Conservation (phyloP, 2,113 vertebrate genomes). For the Tupaia chinensis region DNA sequence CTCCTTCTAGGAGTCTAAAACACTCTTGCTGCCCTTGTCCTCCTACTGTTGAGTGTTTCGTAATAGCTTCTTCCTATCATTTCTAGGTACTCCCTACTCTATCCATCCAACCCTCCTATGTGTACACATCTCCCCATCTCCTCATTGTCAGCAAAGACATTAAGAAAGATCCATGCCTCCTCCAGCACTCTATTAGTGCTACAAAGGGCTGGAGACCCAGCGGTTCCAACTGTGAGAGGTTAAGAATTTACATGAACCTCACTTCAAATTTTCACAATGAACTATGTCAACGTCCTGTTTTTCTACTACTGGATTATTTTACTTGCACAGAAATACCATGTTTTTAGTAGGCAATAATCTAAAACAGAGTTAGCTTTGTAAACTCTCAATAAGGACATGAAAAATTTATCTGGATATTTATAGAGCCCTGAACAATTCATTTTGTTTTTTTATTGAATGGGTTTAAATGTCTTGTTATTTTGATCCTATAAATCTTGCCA, state of each 20-base stretch:
- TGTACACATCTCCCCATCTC: not conserved
- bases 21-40: not conserved
- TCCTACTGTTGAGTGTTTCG: not conserved
- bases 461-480: not conserved
- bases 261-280: not conserved
- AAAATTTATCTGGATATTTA: not conserved
- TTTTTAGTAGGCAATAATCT: not conserved
- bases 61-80: not conserved
- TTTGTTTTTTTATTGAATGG: not conserved
- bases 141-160: not conserved
- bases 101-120: not conserved
- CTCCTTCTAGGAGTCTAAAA: not conserved
- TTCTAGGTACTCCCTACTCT: not conserved
- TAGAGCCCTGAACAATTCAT: not conserved
- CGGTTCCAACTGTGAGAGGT: not conserved
- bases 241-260: not conserved
- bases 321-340: not conserved
- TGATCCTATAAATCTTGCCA: not conserved
- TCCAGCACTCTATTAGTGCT: not conserved
- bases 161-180: not conserved
- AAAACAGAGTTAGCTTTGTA: conserved; percentile 19
- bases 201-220: not conserved
- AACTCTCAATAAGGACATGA: not conserved
- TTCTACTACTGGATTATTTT: not conserved
- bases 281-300: not conserved